Base-by-base conservation (phyloP, 2,797 vertebrate genomes). In the Chloroceryle inda region DNA sequence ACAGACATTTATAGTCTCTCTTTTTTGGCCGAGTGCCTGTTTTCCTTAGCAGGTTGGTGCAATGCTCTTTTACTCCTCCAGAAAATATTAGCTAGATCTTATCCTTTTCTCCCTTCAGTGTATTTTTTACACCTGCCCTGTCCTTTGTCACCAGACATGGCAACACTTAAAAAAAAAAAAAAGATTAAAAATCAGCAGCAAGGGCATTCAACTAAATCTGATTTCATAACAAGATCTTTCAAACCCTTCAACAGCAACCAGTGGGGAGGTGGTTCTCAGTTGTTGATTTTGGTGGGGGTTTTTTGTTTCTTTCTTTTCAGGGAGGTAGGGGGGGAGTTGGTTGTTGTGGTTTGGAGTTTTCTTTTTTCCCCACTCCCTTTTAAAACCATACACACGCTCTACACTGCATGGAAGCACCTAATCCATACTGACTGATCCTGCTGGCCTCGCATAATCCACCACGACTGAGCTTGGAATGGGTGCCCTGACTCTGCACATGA, bases 401-500 rank as follows among this genome's bases (percentile, higher is more conserved):
- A 11, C 15, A 6, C 18, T 33, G 6, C 35, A 7, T 0, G 18
- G 35, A 5, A 55, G 50, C 29, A 6, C n/a, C 0, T 0, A 47
- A 20, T 22, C 42, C 33, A 4, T 0, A 13, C 21, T 6, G 20
- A 40, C 6, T 27, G 8, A 13, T 5, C 40, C 33, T 1, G 1
- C 50, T 1, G 11, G 38, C 69, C 38, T 7, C 11, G 21, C 13
- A 7, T 4, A 3, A 20, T 22, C 21, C 40, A 20, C 33, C 26
- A 0, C 0, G 33, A 9, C n/a, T 3, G 0, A 1, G 18, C 53
- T 3, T 5, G 8, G 16, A 27, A 31, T 0, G 0, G 17, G 12
- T 1, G 37, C 50, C 37, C 24, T 4, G 38, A 0, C 59, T 9
- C 2, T 3, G 21, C 45, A 9, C 20, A 4, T 1, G 1, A 8